phyloP scores from a whole-genome alignment of 2,797 vertebrate genomes.

The Helostoma temminkii region DNA sequence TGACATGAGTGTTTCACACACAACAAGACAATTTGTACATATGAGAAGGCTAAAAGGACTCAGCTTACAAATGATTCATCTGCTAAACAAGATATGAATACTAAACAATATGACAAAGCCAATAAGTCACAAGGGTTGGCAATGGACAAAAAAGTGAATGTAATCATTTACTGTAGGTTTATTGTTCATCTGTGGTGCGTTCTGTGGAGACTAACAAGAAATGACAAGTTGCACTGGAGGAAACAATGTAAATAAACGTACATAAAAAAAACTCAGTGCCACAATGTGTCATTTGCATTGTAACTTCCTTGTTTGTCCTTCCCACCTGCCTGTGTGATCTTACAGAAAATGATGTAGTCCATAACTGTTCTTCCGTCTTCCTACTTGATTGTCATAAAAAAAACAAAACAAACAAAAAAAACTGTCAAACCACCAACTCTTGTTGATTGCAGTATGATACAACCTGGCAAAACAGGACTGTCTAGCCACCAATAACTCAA shows the following conservation, averaged over 20 bases:
- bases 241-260: slow-evolving; percentile 33
- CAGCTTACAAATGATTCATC: slow-evolving; percentile 66
- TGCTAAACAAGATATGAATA: slow-evolving; percentile 47
- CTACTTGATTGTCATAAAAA: slow-evolving; percentile 5
- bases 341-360: slow-evolving; percentile 46
- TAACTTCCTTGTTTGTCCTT: slow-evolving; percentile 39
- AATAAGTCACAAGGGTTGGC: slow-evolving; percentile 23
- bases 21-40: slow-evolving; percentile 51
- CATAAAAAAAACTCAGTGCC: slow-evolving; percentile 25
- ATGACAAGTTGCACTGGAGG: no score
- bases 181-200: slow-evolving; percentile 1
- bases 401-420: no score
- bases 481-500: slow-evolving; percentile 53
- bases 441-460: slow-evolving; percentile 9
- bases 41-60: slow-evolving; percentile 17
- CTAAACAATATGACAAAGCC: slow-evolving; percentile 35
- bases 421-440: slow-evolving; percentile 29
- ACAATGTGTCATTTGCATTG: slow-evolving; percentile 57
- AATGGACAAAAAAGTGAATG: slow-evolving; percentile 3
- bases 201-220: slow-evolving; percentile 6
- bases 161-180: slow-evolving; percentile 18
- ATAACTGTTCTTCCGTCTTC: slow-evolving; percentile 28
- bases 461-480: slow-evolving; percentile 74
- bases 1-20: slow-evolving; percentile 70
- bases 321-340: slow-evolving; percentile 38